A percentile compares a stretch with the other conserved stretches of the same genome.
These are phyloP conservation scores for Pararge aegeria DNA, from an alignment of 1,140 invertebrate genomes.

Conservation along the genomic window DNA sequence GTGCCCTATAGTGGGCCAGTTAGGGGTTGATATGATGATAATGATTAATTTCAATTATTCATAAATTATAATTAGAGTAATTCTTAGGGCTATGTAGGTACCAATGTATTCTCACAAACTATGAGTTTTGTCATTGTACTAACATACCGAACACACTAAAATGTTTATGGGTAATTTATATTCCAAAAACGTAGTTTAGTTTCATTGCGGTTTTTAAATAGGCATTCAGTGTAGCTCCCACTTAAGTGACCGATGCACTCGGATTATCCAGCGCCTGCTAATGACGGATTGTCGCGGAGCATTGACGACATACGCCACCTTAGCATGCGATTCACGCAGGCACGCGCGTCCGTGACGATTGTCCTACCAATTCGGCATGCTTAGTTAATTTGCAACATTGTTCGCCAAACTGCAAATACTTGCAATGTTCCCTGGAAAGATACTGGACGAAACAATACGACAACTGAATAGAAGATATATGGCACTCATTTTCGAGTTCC, in stretches of 20 bases:
- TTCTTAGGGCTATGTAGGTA: no score
- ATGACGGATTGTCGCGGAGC: not conserved
- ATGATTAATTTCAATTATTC: no score
- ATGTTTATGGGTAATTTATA: no score
- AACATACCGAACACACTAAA: no score
- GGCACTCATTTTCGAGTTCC: constrained; percentile 8
- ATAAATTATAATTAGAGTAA: no score
- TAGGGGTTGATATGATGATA: no score
- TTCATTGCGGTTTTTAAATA: constrained; percentile 10
- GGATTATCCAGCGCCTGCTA: constrained; percentile 16
- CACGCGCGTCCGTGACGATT: constrained; percentile 42
- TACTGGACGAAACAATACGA: constrained; percentile 34
- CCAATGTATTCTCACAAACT: no score
- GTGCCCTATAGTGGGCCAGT: no score
- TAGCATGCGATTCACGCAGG: constrained; percentile 42
- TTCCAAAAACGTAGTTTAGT: no score
- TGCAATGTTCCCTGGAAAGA: constrained; percentile 47
- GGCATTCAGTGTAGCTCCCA: constrained; percentile 12
- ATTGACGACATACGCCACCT: constrained; percentile 7
- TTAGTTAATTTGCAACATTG: constrained; percentile 63
- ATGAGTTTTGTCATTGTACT: no score
- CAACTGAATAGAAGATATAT: constrained; percentile 42
- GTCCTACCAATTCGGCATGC: constrained; percentile 50
- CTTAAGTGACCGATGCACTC: constrained; percentile 17
- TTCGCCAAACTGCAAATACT: constrained; percentile 46